A percentile compares a stretch with the other conserved stretches of the same genome.
Conservation (phyloP, 2,888 invertebrate genomes). For the Listrodromus nycthemerus region DNA sequence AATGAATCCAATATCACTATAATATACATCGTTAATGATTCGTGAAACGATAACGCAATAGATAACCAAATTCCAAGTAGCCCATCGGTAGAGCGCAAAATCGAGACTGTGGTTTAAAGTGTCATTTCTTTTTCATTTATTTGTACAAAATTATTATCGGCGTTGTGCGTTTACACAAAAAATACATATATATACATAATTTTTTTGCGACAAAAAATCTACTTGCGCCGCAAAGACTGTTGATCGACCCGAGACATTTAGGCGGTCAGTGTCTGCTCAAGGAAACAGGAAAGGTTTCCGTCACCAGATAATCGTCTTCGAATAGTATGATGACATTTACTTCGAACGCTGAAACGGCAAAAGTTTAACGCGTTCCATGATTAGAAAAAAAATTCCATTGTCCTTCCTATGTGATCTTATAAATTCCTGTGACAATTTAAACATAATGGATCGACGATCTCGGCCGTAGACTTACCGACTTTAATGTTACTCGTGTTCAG, state of each 20-base stretch:
- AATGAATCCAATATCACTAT: constrained; percentile 14
- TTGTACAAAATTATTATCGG: constrained; percentile 16
- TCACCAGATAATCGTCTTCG: constrained; percentile 96
- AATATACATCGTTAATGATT: constrained; percentile 8
- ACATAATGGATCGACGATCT: neutral
- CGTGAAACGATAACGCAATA: constrained; percentile 3
- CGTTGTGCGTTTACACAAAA: neutral
- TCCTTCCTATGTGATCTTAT: neutral
- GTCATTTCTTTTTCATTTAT: constrained; percentile 17
- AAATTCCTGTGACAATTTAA: constrained; percentile 1
- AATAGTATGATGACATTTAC: constrained; percentile 96
- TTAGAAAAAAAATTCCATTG: constrained; percentile 6
- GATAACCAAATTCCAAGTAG: constrained; percentile 43
- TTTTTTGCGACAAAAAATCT: constrained; percentile 12
- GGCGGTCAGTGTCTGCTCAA: constrained; percentile 85
- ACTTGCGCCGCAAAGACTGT: constrained; percentile 9
- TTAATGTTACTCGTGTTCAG: constrained; percentile 96
- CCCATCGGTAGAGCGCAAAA: constrained; percentile 6
- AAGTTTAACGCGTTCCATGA: neutral
- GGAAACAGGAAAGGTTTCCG: constrained; percentile 96
- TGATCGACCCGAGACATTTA: constrained; percentile 2
- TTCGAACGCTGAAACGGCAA: constrained; percentile 93
- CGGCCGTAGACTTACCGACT: constrained; percentile 89
- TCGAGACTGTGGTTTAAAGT: constrained; percentile 23
- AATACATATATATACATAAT: constrained; percentile 19